These are phyloP conservation scores for Latrodectus elegans DNA, from an alignment of 2,888 invertebrate species.

Conservation along the genomic window DNA sequence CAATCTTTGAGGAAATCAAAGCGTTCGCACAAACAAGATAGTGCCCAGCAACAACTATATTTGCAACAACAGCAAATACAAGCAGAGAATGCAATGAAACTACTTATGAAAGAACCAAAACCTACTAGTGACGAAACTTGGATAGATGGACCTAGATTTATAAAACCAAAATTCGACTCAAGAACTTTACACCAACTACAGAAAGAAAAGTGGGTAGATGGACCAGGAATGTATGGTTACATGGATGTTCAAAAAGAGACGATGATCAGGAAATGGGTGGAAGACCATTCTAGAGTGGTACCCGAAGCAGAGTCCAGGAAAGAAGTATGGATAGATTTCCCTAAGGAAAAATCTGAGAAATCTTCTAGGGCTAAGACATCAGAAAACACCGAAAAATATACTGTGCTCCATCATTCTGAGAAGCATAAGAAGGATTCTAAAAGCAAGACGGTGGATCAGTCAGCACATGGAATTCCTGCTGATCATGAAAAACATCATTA, in stretches of 20 bases:
- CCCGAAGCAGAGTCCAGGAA: constrained; percentile 83
- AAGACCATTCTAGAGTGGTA: constrained; percentile 78
- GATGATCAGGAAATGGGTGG: constrained; percentile 95
- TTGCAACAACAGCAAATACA: constrained; percentile 47
- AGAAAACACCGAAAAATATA: constrained; percentile 24
- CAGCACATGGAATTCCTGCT: background rate
- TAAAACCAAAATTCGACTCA: constrained; percentile 72
- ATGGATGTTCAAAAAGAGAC: constrained; percentile 94
- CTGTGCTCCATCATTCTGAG: constrained; percentile 10
- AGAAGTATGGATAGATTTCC: constrained; percentile 70
- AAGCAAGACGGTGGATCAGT: constrained; percentile 16
- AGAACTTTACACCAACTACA: constrained; percentile 69
- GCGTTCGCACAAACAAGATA: constrained; percentile 58
- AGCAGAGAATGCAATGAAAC: constrained; percentile 37
- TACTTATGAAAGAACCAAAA: constrained; percentile 40
- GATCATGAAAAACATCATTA: constrained; percentile 47
- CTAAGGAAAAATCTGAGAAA: constrained; percentile 37
- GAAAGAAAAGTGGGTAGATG: constrained; percentile 95
- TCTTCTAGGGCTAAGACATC: constrained; percentile 5
- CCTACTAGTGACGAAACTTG: constrained; percentile 88
- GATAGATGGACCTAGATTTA: constrained; percentile 94
- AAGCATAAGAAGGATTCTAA: constrained; percentile 34
- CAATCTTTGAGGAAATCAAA: constrained; percentile 57
- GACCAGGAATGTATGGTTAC: constrained; percentile 86
- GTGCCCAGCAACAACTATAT: constrained; percentile 12